Conservation (phyloP, 2,797 vertebrate species). For the Kryptolebias ocellatus region DNA sequence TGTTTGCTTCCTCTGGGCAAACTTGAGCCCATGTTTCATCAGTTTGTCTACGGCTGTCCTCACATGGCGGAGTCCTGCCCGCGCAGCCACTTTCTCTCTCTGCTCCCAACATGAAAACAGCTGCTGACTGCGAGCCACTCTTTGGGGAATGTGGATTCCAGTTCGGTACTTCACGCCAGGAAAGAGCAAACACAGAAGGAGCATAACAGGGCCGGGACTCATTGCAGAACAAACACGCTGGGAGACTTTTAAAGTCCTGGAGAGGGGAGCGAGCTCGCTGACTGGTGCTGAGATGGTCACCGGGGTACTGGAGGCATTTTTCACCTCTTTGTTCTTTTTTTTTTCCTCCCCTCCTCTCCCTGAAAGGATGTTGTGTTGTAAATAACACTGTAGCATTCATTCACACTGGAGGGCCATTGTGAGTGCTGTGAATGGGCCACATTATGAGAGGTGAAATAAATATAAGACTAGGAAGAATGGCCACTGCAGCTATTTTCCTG, state of each 20-base stretch:
- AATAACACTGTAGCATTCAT: slow-evolving; percentile 77
- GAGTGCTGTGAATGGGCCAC: slow-evolving; percentile 73
- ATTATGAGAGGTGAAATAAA: slow-evolving; percentile 76
- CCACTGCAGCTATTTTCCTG: slow-evolving; percentile 55
- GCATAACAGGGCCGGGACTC: slow-evolving; percentile 38
- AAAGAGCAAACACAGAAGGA: slow-evolving; percentile 64
- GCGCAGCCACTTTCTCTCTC: slow-evolving; percentile 43
- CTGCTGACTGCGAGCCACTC: slow-evolving; percentile 61
- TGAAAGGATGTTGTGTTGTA: slow-evolving; percentile 73
- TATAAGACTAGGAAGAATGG: slow-evolving; percentile 67
- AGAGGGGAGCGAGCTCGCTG: slow-evolving; percentile 66
- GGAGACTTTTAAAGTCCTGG: slow-evolving; percentile 35
- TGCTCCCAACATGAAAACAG: slow-evolving; percentile 38
- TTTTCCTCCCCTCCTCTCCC: slow-evolving; percentile 10
- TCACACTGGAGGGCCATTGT: slow-evolving; percentile 75
- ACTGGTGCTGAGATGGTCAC: slow-evolving; percentile 60
- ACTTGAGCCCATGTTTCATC: slow-evolving; percentile 37
- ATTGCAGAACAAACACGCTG: slow-evolving; percentile 58
- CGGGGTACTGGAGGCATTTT: slow-evolving; percentile 57
- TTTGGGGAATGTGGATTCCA: slow-evolving; percentile 70
- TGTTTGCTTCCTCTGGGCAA: slow-evolving; percentile 14
- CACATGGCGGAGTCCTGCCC: slow-evolving; percentile 26
- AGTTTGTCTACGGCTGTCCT: slow-evolving; percentile 39
- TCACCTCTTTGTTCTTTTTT: slow-evolving; percentile 62
- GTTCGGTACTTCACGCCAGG: slow-evolving; percentile 63